A percentile compares a stretch with the other conserved stretches of the same genome.
Evolutionary conservation across 2,113 vertebrate species (phyloP).

Genomic region (Myrmecobius fasciatus): DNA sequence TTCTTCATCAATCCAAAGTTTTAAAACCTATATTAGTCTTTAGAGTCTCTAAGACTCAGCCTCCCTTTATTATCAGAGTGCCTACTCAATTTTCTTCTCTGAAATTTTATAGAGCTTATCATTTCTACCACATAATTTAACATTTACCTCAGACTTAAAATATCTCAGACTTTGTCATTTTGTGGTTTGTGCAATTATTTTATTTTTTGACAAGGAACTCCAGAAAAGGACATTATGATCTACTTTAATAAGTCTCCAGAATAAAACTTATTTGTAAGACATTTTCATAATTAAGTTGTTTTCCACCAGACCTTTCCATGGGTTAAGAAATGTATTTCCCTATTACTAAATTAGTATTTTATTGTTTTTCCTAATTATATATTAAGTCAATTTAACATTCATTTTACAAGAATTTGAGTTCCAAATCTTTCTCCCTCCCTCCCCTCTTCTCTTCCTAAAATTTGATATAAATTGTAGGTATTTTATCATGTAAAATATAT

Average conservation of each 20-base stretch:
- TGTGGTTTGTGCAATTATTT: not conserved
- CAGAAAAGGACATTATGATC: too few species aligned
- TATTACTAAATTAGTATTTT: too few species aligned
- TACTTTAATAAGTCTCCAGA: not conserved
- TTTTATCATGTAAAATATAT: too few species aligned
- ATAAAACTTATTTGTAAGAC: not conserved
- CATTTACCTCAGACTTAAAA: not conserved
- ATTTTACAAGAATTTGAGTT: too few species aligned
- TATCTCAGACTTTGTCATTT: not conserved
- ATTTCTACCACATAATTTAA: not conserved
- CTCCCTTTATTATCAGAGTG: too few species aligned
- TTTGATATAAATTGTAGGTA: too few species aligned
- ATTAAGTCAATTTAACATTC: too few species aligned
- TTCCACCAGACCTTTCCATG: not conserved
- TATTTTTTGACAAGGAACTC: not conserved
- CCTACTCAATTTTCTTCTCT: not conserved
- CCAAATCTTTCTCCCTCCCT: too few species aligned
- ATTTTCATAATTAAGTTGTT: not conserved
- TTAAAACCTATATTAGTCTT: not conserved
- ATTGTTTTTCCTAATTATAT: too few species aligned
- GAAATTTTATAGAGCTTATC: too few species aligned
- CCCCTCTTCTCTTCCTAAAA: too few species aligned
- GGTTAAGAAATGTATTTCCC: not conserved
- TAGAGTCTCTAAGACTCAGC: too few species aligned
- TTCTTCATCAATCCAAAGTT: not conserved